Evolutionary conservation across 2,888 invertebrate species (phyloP), one percentile per base, ranked within the genome.

Genomic region (Isoperla grammatica): DNA sequence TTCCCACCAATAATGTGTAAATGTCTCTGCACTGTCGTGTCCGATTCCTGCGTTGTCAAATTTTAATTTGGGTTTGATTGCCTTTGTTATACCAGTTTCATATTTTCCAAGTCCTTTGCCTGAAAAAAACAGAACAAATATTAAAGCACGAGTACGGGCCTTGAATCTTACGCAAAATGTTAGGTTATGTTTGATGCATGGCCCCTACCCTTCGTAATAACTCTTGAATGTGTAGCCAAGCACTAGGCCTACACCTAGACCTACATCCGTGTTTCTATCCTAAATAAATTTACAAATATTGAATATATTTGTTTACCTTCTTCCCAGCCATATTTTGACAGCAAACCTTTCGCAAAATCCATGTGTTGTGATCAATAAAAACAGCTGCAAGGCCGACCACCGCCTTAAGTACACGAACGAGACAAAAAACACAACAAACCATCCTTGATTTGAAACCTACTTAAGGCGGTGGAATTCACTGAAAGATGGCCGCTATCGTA

Each of bases 1-100:
- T 64, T 87, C 86, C 91, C 91, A 92, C 93, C 93, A 94, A 67
- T 90, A 87, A 65, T 87, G 85, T 0, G 86, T 87, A 69, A 87
- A 90, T 68, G 88, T 85, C 6, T 85, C 81, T 0, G 85, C 84
- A 2, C 80, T 76, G 71, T 89, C 84, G 66, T 88, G 87, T 0
- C 94, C 95, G 19, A 95, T 71, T 0, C 92, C 92, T 0, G 82
- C 73, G 11, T 79, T 86, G 69, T 94, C 90, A 61, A 88, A 85
- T 72, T 94, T 95, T 8, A 90, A 70, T 70, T 84, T 87, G 0
- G 91, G 87, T 72, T 87, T 90, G 1, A 95, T 69, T 0, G 94
- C 84, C 64, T 85, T 79, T 0, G 81, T 77, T 59, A 92, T 91
- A 5, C 95, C 95, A 72, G 82, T 79, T 71, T 87, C 88, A 65